These are phyloP conservation scores for Aporophyla nigra DNA, from an alignment of 2,888 invertebrate species.

Conservation along the genomic window DNA sequence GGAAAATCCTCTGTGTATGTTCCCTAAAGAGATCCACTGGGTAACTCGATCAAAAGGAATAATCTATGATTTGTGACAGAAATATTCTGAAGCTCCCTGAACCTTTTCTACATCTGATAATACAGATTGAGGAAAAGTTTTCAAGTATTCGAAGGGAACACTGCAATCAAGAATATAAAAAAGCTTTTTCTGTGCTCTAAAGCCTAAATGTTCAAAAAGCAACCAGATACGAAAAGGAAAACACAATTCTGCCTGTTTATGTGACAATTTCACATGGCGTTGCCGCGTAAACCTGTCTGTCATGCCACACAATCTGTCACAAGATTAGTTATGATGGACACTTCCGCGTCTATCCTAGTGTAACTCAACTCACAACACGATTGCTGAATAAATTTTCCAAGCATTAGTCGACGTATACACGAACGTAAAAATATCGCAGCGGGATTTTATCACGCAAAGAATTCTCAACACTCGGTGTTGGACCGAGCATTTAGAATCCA, in stretches of 20 bases:
- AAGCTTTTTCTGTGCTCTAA: not conserved
- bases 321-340: conserved; percentile 29
- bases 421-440: too few relatives aligned
- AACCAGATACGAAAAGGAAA: not conserved
- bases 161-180: not conserved
- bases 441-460: too few relatives aligned
- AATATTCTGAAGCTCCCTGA: not conserved
- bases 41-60: conserved; percentile 40
- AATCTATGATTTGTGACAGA: conserved; percentile 7
- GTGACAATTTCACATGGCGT: conserved; percentile 1
- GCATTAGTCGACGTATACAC: conserved; percentile 17
- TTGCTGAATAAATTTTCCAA: conserved; percentile 51
- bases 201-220: not conserved
- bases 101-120: not conserved
- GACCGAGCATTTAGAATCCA: too few relatives aligned
- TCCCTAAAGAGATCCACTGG: conserved; percentile 27
- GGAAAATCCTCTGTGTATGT: conserved; percentile 50
- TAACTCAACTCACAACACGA: conserved; percentile 33
- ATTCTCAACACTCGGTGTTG: too few relatives aligned
- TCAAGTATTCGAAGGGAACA: not conserved
- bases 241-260: not conserved
- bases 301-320: conserved; percentile 16
- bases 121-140: not conserved
- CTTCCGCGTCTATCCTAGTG: conserved; percentile 18
- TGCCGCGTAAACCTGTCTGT: conserved; percentile 8